Evolutionary conservation across 2,797 vertebrate genomes (phyloP).

Genomic region (Gymnodraco acuticeps): DNA sequence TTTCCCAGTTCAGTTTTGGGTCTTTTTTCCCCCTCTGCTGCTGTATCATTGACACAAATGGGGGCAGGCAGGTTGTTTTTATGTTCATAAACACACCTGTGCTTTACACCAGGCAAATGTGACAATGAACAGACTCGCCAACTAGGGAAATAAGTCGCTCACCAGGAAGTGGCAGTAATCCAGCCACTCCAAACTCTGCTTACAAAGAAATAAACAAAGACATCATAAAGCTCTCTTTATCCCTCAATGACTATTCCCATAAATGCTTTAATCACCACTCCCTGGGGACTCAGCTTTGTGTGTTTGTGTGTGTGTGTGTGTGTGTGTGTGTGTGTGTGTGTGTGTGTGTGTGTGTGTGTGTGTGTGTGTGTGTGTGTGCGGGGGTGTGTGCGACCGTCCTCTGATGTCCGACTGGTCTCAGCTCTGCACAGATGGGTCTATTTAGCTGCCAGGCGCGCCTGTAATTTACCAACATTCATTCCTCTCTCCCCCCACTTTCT

Average conservation of each 20-base stretch:
- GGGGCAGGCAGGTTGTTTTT: constrained; percentile 45
- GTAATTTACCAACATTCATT: constrained; percentile 81
- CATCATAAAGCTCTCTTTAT: constrained; percentile 84
- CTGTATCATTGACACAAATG: constrained; percentile 30
- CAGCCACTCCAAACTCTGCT: constrained; percentile 79
- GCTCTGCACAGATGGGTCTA: constrained; percentile 82
- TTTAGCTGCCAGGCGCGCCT: constrained; percentile 81
- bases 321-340: constrained; percentile 44
- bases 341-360: constrained; percentile 39
- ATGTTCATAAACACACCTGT: constrained; percentile 70
- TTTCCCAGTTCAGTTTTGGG: constrained; percentile 43
- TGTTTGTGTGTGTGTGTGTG: constrained; percentile 47
- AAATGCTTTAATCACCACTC: constrained; percentile 83
- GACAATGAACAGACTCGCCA: constrained; percentile 67
- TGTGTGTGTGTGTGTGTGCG: constrained; percentile 23
- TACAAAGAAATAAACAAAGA: constrained; percentile 87
- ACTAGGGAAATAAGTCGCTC: constrained; percentile 67
- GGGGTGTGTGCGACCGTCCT: constrained; percentile 69
- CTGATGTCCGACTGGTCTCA: constrained; percentile 80
- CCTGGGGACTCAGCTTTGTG: constrained; percentile 65
- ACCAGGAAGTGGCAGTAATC: constrained; percentile 79
- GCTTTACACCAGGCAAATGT: constrained; percentile 45
- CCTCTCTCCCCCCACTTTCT: constrained; percentile 25
- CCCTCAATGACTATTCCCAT: constrained; percentile 84
- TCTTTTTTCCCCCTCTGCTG: constrained; percentile 24